Percentiles rank a stretch among this genome's conserved stretches.
Conservation (phyloP, 2,797 vertebrate genomes). For the Cyclura pinguis region DNA sequence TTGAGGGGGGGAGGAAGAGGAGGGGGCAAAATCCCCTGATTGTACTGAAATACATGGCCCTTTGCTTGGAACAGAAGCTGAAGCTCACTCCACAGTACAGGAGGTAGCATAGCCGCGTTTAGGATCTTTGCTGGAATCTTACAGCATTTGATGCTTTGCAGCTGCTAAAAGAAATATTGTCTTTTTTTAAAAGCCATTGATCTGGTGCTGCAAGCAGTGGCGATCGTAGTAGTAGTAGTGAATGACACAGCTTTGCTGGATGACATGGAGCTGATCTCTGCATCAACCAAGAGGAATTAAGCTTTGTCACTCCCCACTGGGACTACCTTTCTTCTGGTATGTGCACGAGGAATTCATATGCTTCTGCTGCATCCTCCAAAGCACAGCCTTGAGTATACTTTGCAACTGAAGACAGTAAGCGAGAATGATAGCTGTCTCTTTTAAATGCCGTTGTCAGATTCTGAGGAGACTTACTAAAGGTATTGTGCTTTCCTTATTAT, state of each 20-base stretch:
- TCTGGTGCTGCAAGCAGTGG: slow-evolving; percentile 68
- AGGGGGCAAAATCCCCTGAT: slow-evolving; percentile 37
- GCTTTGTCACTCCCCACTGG: slow-evolving; percentile 84
- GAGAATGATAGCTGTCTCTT: slow-evolving; percentile 99
- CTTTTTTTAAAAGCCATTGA: slow-evolving; percentile 64
- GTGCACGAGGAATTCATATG: slow-evolving; percentile 81
- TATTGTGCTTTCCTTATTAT: slow-evolving; percentile 80
- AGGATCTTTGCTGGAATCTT: slow-evolving; percentile 26
- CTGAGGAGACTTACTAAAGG: slow-evolving; percentile 97
- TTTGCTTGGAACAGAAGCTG: slow-evolving; percentile 66
- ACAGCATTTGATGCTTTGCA: slow-evolving; percentile 69
- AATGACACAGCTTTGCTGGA: slow-evolving; percentile 80
- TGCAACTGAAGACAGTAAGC: slow-evolving; percentile 76
- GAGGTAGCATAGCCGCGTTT: slow-evolving; percentile 65
- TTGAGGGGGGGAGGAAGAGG: slow-evolving; percentile 24
- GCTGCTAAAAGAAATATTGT: slow-evolving; percentile 69
- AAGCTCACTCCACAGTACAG: not conserved
- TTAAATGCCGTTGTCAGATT: slow-evolving; percentile 99
- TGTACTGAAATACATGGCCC: slow-evolving; percentile 54
- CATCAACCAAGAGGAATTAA: slow-evolving; percentile 84
- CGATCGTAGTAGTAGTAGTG: slow-evolving; percentile 56
- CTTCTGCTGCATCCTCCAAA: slow-evolving; percentile 79
- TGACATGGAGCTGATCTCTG: slow-evolving; percentile 82
- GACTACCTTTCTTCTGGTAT: slow-evolving; percentile 82
- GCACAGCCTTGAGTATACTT: slow-evolving; percentile 79